Evolutionary conservation across 1,140 invertebrate genomes (phyloP).

Genomic region (Apis cerana): DNA sequence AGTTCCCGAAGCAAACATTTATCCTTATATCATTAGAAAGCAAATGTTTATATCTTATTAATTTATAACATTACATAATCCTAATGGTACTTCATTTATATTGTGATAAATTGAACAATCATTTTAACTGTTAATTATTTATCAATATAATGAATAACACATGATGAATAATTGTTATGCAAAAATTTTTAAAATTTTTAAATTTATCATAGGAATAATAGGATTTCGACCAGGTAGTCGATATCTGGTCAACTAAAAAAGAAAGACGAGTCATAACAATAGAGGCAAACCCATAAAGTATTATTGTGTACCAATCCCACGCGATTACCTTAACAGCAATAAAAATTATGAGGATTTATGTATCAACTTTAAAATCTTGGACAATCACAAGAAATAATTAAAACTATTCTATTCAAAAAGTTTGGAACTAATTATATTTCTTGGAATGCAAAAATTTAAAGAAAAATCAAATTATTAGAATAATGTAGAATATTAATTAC

Average conservation of each 20-base stretch:
- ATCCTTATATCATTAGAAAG: neutral
- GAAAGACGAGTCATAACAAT: neutral
- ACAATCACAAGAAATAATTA: neutral
- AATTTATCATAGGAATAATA: neutral
- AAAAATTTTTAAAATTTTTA: no score
- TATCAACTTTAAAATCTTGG: neutral
- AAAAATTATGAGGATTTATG: neutral
- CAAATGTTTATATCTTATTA: neutral
- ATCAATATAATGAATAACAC: no score
- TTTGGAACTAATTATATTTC: no score
- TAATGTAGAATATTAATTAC: no score
- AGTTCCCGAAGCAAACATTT: conserved; percentile 12
- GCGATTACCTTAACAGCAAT: neutral
- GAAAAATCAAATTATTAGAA: no score
- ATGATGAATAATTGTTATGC: neutral
- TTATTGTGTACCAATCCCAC: conserved; percentile 16
- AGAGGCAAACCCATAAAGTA: conserved; percentile 7
- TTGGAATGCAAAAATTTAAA: no score
- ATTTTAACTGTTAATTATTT: neutral
- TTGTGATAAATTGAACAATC: neutral
- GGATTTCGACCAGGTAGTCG: neutral
- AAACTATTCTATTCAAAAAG: no score
- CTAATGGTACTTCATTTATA: neutral
- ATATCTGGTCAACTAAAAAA: neutral
- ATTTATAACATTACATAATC: neutral